phyloP scores from a whole-genome alignment of 2,797 vertebrate species.

The Capromys pilorides region DNA sequence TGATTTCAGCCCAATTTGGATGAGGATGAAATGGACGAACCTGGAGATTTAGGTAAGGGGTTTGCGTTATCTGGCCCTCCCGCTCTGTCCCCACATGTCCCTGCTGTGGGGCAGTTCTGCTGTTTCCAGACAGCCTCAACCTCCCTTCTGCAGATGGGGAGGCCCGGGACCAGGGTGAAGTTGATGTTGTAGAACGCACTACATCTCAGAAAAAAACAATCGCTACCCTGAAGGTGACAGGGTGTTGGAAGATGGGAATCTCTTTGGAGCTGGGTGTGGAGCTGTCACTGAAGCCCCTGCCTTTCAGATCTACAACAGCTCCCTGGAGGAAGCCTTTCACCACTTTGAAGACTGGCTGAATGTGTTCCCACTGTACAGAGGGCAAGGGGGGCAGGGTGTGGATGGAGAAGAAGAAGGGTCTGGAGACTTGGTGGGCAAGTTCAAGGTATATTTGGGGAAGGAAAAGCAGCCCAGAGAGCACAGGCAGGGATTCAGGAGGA shows the following conservation, averaged over 20 bases:
- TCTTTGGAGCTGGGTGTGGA: not conserved
- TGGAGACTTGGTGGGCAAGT: conserved; percentile 91
- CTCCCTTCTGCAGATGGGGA: conserved; percentile 86
- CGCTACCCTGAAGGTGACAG: conserved; percentile 89
- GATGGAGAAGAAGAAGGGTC: conserved; percentile 89
- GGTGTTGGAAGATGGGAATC: not conserved
- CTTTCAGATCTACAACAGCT: conserved; percentile 90
- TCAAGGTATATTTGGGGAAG: conserved; percentile 88
- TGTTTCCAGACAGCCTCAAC: conserved; percentile 86
- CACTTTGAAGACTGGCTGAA: conserved; percentile 96
- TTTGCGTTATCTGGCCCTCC: not conserved
- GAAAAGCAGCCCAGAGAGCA: not conserved
- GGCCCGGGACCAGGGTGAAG: conserved; percentile 85
- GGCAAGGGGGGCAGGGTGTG: conserved; percentile 90
- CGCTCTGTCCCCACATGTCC: not conserved
- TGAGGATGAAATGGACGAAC: conserved; percentile 84
- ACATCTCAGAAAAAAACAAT: conserved; percentile 89
- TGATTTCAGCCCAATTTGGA: conserved; percentile 81
- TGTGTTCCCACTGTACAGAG: conserved; percentile 91
- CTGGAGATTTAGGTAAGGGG: conserved; percentile 81
- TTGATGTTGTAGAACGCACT: conserved; percentile 85
- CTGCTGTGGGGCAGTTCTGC: conserved; percentile 50
- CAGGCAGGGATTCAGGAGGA: not conserved
- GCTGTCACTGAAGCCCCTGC: not conserved
- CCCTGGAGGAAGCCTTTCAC: conserved; percentile 93